Conservation (phyloP, 2,888 invertebrate species). For the Parnassius smintheus region DNA sequence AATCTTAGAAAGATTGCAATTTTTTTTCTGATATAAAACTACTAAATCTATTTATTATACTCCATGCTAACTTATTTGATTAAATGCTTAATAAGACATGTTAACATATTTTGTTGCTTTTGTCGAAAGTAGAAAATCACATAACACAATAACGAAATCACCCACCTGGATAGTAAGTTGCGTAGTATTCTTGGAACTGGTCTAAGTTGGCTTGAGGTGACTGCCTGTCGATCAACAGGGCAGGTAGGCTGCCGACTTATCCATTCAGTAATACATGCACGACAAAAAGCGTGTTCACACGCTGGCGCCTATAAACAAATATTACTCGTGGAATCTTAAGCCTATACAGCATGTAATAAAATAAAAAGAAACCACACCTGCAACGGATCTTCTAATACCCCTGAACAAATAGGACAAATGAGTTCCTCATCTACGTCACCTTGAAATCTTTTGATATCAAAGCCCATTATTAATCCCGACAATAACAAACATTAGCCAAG, state of each 20-base stretch:
- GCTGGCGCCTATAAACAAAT: constrained; percentile 87
- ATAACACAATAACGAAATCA: constrained; percentile 35
- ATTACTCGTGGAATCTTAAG: neutral
- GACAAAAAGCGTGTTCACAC: constrained; percentile 98
- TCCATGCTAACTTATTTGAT: too few relatives aligned
- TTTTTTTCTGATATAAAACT: too few relatives aligned
- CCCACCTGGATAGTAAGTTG: constrained; percentile 90
- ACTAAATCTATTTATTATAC: too few relatives aligned
- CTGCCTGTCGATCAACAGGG: constrained; percentile 94
- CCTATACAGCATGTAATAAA: neutral
- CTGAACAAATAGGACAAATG: constrained; percentile 97
- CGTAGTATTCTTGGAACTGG: constrained; percentile 96
- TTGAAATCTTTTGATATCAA: constrained; percentile 95
- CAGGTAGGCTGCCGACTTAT: constrained; percentile 95
- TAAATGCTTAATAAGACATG: too few relatives aligned
- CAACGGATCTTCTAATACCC: constrained; percentile 96
- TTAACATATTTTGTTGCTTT: constrained; percentile 26
- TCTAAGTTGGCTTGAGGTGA: constrained; percentile 93
- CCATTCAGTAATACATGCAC: constrained; percentile 97
- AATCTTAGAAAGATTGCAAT: too few relatives aligned
- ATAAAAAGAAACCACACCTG: constrained; percentile 82
- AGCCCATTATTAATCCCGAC: constrained; percentile 87
- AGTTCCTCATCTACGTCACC: constrained; percentile 98
- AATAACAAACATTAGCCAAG: constrained; percentile 31
- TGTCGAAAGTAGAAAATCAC: constrained; percentile 25